Evolutionary conservation across 2,113 vertebrate species (phyloP).

Genomic region (Plectropomus leopardus): DNA sequence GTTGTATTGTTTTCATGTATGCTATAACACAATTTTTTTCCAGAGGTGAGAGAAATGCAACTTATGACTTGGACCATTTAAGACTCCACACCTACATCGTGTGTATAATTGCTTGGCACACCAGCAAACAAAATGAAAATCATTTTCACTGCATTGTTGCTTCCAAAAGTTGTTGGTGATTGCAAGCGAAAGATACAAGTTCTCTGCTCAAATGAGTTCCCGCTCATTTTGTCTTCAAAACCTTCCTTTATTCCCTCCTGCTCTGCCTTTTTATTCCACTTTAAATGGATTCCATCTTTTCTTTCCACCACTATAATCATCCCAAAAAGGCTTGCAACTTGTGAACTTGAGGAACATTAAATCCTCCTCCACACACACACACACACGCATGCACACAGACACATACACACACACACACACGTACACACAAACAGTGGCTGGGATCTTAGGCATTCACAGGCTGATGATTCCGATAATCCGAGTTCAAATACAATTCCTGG

Average conservation of each 20-base stretch:
- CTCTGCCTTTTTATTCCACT: constrained; percentile 60
- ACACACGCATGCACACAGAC: constrained; percentile 18
- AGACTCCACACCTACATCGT: background rate
- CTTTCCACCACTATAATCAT: constrained; percentile 70
- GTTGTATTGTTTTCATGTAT: constrained; percentile 8
- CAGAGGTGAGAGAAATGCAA: background rate
- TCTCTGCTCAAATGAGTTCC: constrained; percentile 39
- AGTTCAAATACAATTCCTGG: constrained; percentile 83
- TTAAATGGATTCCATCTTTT: constrained; percentile 74
- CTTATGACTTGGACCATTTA: constrained; percentile 9
- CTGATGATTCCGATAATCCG: constrained; percentile 84
- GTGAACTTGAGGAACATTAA: constrained; percentile 72
- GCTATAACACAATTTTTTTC: background rate
- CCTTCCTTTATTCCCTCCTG: constrained; percentile 40
- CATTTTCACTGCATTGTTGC: constrained; percentile 10
- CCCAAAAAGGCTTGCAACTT: constrained; percentile 74
- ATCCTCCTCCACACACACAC: constrained; percentile 33
- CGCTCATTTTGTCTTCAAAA: constrained; percentile 44
- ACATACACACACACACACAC: constrained; percentile 24
- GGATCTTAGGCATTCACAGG: constrained; percentile 80
- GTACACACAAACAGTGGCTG: constrained; percentile 44
- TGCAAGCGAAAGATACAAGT: constrained; percentile 27
- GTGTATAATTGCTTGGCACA: background rate
- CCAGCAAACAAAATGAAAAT: constrained; percentile 9
- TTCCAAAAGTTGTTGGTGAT: constrained; percentile 26